phyloP scores from a whole-genome alignment of 2,113 vertebrate genomes.

The Suricata suricatta region DNA sequence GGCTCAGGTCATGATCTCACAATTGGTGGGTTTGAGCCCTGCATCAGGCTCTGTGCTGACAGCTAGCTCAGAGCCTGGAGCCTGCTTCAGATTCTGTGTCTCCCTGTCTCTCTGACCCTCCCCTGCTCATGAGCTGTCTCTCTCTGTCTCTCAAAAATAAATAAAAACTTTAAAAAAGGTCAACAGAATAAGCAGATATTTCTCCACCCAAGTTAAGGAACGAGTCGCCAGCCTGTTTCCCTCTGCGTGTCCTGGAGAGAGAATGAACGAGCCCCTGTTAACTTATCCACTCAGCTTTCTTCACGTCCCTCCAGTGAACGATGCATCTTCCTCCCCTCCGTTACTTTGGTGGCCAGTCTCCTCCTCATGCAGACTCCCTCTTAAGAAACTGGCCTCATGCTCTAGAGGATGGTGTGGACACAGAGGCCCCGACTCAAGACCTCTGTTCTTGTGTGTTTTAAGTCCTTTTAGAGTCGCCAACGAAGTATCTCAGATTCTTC shows the following conservation, averaged over 20 bases:
- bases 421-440: neutral
- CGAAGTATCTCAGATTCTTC: neutral
- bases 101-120: no score
- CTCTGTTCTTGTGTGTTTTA: neutral
- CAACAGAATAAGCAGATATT: neutral
- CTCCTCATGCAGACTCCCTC: neutral
- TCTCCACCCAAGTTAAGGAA: neutral
- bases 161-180: neutral
- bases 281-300: neutral
- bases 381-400: neutral
- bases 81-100: no score
- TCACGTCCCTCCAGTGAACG: neutral
- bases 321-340: fast-evolving
- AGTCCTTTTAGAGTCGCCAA: neutral
- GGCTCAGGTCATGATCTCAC: no score
- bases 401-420: neutral
- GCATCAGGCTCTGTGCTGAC: no score
- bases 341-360: neutral
- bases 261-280: neutral
- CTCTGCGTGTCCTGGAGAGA: neutral
- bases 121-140: no score
- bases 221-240: neutral
- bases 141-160: no score
- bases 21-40: no score
- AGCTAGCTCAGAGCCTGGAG: no score